Evolutionary conservation across 64 coral and sea anemone species (phyloP).

Genomic region (Dendronephthya gigantea): DNA sequence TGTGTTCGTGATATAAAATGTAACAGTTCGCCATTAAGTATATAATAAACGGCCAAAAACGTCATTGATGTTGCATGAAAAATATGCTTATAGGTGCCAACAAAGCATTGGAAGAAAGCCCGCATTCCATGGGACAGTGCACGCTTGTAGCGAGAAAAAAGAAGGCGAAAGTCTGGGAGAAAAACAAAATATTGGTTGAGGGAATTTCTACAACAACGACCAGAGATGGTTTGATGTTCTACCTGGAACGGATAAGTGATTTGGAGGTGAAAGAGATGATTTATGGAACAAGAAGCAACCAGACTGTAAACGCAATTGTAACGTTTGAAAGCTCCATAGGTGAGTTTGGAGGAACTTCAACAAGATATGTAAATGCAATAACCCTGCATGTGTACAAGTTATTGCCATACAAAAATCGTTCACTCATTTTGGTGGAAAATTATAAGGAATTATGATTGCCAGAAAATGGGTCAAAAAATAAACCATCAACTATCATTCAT

Average conservation of each 20-base stretch:
- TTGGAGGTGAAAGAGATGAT: background rate
- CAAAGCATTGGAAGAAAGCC: background rate
- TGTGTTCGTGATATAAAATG: background rate
- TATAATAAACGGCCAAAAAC: background rate
- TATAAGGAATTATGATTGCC: too few relatives aligned
- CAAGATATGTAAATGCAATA: too few relatives aligned
- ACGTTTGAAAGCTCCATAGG: background rate
- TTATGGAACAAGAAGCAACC: background rate
- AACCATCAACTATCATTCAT: too few relatives aligned
- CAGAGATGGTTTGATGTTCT: background rate
- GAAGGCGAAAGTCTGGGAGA: background rate
- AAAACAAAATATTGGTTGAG: background rate
- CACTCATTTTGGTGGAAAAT: too few relatives aligned
- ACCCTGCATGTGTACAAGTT: too few relatives aligned
- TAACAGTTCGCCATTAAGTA: background rate
- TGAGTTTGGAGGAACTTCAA: background rate
- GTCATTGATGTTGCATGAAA: background rate
- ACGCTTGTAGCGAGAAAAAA: background rate
- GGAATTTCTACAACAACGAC: background rate
- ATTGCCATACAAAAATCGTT: too few relatives aligned
- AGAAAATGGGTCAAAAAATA: too few relatives aligned
- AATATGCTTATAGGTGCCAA: background rate
- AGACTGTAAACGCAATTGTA: background rate
- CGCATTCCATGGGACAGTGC: background rate
- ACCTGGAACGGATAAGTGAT: background rate